Percentiles rank a stretch among this genome's conserved stretches.
Evolutionary conservation across 2,797 vertebrate species (phyloP).

Genomic region (Coendou prehensilis): DNA sequence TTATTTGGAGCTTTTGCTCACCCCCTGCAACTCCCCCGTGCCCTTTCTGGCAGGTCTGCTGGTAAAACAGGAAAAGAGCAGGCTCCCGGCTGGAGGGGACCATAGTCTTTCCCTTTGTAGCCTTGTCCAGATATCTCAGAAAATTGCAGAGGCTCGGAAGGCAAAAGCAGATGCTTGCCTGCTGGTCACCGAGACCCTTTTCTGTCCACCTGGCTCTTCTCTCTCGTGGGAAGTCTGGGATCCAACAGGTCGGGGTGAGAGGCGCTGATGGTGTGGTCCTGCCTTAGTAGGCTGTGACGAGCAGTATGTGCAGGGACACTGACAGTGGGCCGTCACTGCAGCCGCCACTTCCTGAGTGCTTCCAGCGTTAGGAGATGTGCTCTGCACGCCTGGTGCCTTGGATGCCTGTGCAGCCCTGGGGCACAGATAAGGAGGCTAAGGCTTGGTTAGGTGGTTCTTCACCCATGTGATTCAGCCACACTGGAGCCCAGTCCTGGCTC

Average conservation of each 20-base stretch:
- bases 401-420: not conserved
- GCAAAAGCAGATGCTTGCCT: not conserved
- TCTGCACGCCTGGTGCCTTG: fast-evolving
- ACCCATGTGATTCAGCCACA: not conserved
- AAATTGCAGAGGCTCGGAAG: not conserved
- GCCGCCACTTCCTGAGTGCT: too few relatives aligned
- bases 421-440: not conserved
- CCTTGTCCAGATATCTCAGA: not conserved
- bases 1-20: not conserved
- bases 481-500: not conserved
- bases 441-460: not conserved
- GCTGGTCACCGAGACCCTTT: not conserved
- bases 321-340: not conserved
- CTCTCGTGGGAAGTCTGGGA: not conserved
- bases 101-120: not conserved
- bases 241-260: not conserved
- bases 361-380: not conserved
- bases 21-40: too few relatives aligned
- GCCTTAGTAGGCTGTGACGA: not conserved
- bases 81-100: fast-evolving
- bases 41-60: not conserved
- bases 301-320: not conserved
- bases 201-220: not conserved
- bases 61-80: not conserved
- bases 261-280: not conserved